Base-by-base conservation (phyloP, 1,140 invertebrate species). In the Myzus persicae region DNA sequence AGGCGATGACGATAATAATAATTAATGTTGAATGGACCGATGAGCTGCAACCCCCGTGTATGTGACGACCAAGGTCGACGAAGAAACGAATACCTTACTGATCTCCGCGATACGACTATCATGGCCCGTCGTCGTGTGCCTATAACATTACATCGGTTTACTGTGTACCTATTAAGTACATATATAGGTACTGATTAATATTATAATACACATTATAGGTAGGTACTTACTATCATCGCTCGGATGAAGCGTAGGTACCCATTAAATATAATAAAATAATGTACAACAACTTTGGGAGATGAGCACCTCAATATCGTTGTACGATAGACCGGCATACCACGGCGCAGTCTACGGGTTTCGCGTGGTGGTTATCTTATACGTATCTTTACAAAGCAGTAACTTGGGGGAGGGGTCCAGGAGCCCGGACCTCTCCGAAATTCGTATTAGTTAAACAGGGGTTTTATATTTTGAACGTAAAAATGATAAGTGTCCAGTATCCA, bases 11-110 rank as follows among this genome's bases (percentile, higher is more conserved):
- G 46, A 90, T 90, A 90, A 67, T 81, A 91, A 91, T 91, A 67
- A 91, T 91, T 91, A 91, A 59, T 76, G 90, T 81, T 81, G 90
- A 91, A 91, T 76, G 90, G 90, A 9, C 31, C 59, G 85, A 88
- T n/a, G 40, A 85, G 40, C 38, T 42, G 40, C 54, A 59, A 59
- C 59, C 59, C 59, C 84, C 84, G 11, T 31, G 20, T 38, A 38
- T 44, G 84, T 44, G 42, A 85, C 40, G 84, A 31, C 40, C 84
- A n/a, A 85, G 40, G 84, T 44, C 84, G 26, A 82, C 11, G 40
- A 31, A 44, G 11, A 85, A 40, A 40, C 38, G 38, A 84, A 40
- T 40, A 26, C 82, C 22, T 84, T 26, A 40, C 82, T 42, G 82
- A 26, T 84, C 82, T 38, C 36, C 14, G 14, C 59, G 59, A 76